These are phyloP conservation scores for Amphiduros pacificus DNA, from an alignment of 2,888 invertebrate species.

Conservation along the genomic window DNA sequence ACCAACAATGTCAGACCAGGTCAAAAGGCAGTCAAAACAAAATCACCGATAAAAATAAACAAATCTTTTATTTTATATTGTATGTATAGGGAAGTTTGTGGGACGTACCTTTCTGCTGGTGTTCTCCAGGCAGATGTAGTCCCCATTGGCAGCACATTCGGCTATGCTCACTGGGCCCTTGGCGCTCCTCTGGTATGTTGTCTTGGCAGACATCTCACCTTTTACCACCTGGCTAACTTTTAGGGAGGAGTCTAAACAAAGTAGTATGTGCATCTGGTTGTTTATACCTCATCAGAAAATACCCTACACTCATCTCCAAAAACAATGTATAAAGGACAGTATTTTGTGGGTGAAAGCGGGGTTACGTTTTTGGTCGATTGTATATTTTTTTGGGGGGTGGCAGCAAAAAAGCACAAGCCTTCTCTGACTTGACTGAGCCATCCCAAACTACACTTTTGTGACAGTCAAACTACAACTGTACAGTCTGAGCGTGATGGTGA, in stretches of 20 bases:
- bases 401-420: constrained; percentile 5
- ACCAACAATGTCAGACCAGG: background rate
- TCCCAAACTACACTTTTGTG: background rate
- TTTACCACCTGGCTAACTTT: constrained; percentile 50
- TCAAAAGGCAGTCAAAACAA: background rate
- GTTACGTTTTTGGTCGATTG: background rate
- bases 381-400: too few relatives aligned
- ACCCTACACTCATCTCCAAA: too few relatives aligned
- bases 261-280: too few relatives aligned
- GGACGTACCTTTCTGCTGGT: constrained; percentile 55
- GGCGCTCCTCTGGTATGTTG: constrained; percentile 64
- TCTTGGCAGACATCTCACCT: constrained; percentile 63
- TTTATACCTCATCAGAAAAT: too few relatives aligned
- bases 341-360: constrained; percentile 16
- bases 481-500: too few relatives aligned
- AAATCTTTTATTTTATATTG: too few relatives aligned
- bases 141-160: constrained; percentile 62
- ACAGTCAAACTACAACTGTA: too few relatives aligned
- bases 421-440: background rate
- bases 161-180: constrained; percentile 62
- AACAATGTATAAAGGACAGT: constrained; percentile 4
- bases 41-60: background rate
- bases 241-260: constrained; percentile 27
- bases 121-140: constrained; percentile 62
- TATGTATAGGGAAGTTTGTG: too few relatives aligned